Base-by-base conservation (phyloP, 2,888 invertebrate genomes). In the Andrena fulva region DNA sequence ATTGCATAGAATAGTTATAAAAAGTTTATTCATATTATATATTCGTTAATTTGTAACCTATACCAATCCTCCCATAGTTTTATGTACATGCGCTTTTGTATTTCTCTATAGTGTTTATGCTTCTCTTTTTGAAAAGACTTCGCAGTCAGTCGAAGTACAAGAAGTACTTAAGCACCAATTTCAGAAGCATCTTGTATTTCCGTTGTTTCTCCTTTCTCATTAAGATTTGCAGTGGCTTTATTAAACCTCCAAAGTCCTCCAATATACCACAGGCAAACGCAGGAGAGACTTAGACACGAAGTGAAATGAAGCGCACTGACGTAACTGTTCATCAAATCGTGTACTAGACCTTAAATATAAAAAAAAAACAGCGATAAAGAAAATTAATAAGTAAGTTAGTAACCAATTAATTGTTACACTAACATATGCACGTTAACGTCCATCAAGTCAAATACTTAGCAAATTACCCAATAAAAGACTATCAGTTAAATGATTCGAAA, bases 291-390 rank as follows among this genome's bases (percentile, higher is more conserved):
- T 48, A 94, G 78, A 20, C 86, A 12, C 10, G 93, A 92, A 10
- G 93, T 93, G 50, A 92, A 89, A 77, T 94, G 92, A 20, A 94
- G 89, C n/a, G 94, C 92, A 54, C 90, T 90, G 24, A 91, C 87
- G 66, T 94, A 94, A 63, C 92, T 92, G 20, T 89, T 82, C 56
- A 89, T 92, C 60, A 90, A 78, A 80, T 94, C 94, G 66, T 92
- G 93, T 0, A 93, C 91, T 42, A 92, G 85, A 31, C 93, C 94
- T 93, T 29, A 29, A 60, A 77, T 1, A 35, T 27, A 20, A 66
- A 31, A 20, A 50, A 16, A 62, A 16, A 27, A 42, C n/a, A 8
- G 8, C 4, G 54, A 20, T 50, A 50, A 56, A 20, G 1, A 70
- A 7, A n/a, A 20, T 42, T 1, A n/a, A 27, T 2, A 6, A 29